Evolutionary conservation across 2,113 vertebrate species (phyloP).

Genomic region (Kryptolebias marmoratus): DNA sequence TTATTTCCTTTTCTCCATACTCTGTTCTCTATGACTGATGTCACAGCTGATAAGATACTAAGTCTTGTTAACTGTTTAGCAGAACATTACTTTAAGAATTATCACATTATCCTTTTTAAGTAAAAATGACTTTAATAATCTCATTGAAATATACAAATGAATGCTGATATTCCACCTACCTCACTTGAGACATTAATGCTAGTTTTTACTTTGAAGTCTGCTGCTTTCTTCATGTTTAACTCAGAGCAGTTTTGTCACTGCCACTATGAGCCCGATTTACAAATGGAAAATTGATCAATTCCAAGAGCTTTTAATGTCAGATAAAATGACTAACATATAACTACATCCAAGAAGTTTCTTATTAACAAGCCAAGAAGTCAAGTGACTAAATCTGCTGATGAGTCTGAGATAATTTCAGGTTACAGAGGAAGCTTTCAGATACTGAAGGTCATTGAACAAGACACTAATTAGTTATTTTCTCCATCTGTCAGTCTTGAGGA

Average conservation of each 20-base stretch:
- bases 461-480: conserved; percentile 1
- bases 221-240: neutral
- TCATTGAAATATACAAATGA: neutral
- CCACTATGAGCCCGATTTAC: neutral
- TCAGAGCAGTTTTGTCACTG: neutral
- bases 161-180: neutral
- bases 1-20: too few relatives aligned
- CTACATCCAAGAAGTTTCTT: neutral
- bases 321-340: conserved; percentile 3
- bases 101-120: too few relatives aligned
- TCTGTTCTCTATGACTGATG: too few relatives aligned
- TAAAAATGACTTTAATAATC: neutral
- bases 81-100: too few relatives aligned
- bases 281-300: neutral
- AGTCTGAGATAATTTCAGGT: neutral
- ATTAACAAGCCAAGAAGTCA: neutral
- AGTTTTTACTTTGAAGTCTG: neutral
- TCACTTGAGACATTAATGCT: neutral
- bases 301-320: neutral
- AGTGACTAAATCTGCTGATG: neutral
- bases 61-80: too few relatives aligned
- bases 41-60: too few relatives aligned
- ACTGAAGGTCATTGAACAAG: neutral
- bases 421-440: neutral
- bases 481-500: conserved; percentile 4